Base-by-base conservation (phyloP, 2,113 vertebrate species). In the Mixornis gularis region DNA sequence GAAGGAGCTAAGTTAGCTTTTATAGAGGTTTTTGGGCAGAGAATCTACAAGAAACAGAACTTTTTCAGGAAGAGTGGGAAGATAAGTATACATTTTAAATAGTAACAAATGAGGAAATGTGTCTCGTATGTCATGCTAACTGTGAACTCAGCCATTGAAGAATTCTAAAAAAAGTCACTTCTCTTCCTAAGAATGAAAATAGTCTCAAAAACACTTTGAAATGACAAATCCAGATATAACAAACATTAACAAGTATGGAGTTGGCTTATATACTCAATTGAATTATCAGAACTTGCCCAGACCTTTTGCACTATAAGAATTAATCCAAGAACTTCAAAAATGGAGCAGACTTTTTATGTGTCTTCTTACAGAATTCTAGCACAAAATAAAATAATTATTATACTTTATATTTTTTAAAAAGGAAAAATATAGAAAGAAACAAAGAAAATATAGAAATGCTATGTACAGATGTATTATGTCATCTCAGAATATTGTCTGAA, bases 31-130 rank as follows among this genome's bases (percentile, higher is more conserved):
- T 79, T 48, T 14, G 22, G 62, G 25, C 0, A 2, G 58, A 72
- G 34, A 89, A 72, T 72, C 81, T 76, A 85, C 74, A 89, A 79
- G 74, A 90, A 94, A 65, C 17, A 90, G 63, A 83, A 72, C 62
- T 58, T 86, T 81, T 93, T 89, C 80, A 87, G 95, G 79, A 93
- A 92, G 77, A 93, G 93, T 94, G 65, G 92, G 93, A 95, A 89
- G 90, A 94, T 93, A 94, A 95, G 80, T 78, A 72, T 65, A 89
- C 0, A 7, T 94, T 90, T 93, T 89, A 95, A 95, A 94, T 87
- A 96, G 86, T 43, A 90, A 87, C 95, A 84, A 85, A 82, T 29
- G 49, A 90, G 92, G 83, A 95, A 94, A 84, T 86, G 86, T 78
- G 66, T 68, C 86, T 95, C 79, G 34, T 64, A 64, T 92, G 80